Evolutionary conservation across 2,888 invertebrate species (phyloP).

Genomic region (Panzeria rudis): DNA sequence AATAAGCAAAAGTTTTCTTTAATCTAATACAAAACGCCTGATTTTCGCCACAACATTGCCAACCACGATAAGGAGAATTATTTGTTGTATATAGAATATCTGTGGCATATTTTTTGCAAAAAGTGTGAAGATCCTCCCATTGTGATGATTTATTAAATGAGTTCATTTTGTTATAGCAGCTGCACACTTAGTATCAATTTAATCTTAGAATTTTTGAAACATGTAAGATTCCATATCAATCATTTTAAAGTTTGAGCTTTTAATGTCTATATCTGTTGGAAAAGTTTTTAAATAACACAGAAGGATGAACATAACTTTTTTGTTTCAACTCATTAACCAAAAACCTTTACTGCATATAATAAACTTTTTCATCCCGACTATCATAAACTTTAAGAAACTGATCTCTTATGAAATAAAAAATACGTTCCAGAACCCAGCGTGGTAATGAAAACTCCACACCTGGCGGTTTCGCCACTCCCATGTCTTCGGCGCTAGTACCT

Average conservation of each 20-base stretch:
- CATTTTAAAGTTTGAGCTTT: background rate
- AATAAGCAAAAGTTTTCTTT: too few relatives aligned
- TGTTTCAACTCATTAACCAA: background rate
- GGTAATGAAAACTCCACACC: constrained; percentile 88
- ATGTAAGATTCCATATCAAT: background rate
- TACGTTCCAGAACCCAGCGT: constrained; percentile 85
- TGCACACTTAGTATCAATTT: background rate
- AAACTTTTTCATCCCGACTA: background rate
- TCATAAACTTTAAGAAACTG: constrained; percentile 53
- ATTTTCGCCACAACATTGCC: too few relatives aligned
- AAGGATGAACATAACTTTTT: background rate
- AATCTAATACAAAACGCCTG: too few relatives aligned
- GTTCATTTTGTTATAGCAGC: too few relatives aligned
- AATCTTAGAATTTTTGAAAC: background rate
- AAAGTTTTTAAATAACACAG: too few relatives aligned
- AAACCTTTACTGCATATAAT: background rate
- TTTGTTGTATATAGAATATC: background rate
- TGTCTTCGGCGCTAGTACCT: constrained; percentile 84
- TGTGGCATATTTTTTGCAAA: background rate
- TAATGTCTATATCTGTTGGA: background rate
- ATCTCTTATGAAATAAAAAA: background rate
- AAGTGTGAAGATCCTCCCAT: too few relatives aligned
- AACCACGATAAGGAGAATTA: too few relatives aligned
- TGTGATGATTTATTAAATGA: too few relatives aligned
- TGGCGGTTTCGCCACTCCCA: constrained; percentile 86